Conservation (phyloP, 2,797 vertebrate species). For the Sebastes hopkinsi region DNA sequence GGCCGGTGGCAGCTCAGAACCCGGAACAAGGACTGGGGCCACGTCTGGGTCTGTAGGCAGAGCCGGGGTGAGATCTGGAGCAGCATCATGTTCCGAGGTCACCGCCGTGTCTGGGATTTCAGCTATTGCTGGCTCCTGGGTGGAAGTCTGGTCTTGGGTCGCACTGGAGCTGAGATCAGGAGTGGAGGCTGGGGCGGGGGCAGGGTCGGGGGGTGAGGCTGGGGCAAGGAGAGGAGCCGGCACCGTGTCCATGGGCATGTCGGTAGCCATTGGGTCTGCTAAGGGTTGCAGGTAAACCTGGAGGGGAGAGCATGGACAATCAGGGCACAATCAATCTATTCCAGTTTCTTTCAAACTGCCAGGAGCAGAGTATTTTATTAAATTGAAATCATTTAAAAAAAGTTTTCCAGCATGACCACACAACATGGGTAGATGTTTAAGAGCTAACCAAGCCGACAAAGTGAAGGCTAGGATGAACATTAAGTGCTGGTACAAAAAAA, state of each 20-base stretch:
- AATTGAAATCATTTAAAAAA: background rate
- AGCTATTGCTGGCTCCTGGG: conserved; percentile 28
- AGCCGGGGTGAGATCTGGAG: conserved; percentile 12
- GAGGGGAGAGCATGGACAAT: background rate
- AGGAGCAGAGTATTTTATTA: background rate
- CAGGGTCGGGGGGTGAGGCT: conserved; percentile 11
- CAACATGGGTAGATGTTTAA: background rate
- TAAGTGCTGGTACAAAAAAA: background rate
- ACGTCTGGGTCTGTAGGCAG: conserved; percentile 11
- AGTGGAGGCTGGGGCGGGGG: conserved; percentile 6
- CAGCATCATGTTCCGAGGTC: conserved; percentile 8
- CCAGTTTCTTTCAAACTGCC: background rate
- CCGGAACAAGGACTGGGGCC: background rate
- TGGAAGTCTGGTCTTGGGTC: conserved; percentile 38
- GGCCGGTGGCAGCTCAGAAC: conserved; percentile 10
- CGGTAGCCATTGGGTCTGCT: conserved; percentile 66
- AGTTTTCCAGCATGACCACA: background rate
- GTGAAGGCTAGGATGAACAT: background rate
- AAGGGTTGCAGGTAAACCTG: conserved; percentile 70
- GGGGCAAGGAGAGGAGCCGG: conserved; percentile 39
- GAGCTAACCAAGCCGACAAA: background rate
- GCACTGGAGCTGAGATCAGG: conserved; percentile 12
- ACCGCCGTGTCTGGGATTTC: conserved; percentile 19
- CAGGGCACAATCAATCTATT: background rate
- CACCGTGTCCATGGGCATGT: conserved; percentile 52